phyloP scores from a whole-genome alignment of 2,888 invertebrate species.

The Zygogramma bicolorata region DNA sequence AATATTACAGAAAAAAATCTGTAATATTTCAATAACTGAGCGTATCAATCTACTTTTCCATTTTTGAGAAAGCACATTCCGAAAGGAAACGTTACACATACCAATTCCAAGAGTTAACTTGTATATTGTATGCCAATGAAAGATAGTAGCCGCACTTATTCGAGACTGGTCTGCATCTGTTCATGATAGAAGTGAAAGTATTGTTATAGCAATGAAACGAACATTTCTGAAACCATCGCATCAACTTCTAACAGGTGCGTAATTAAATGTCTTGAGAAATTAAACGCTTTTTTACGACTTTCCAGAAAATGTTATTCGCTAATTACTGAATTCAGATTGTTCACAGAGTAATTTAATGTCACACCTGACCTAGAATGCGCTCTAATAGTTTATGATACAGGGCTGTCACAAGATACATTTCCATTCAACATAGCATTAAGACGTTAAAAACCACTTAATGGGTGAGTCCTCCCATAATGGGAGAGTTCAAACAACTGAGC shows the following conservation, averaged over 20 bases:
- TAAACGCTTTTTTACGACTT: background rate
- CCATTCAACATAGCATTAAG: background rate
- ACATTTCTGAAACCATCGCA: background rate
- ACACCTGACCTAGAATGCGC: background rate
- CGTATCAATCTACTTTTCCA: too few species aligned
- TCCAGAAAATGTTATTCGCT: background rate
- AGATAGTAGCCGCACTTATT: too few species aligned
- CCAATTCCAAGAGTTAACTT: too few species aligned
- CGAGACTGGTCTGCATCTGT: too few species aligned
- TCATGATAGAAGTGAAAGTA: background rate
- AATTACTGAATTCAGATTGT: background rate
- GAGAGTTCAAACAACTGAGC: background rate
- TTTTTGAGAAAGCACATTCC: too few species aligned
- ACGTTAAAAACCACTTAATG: background rate
- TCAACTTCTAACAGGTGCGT: background rate
- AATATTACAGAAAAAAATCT: too few species aligned
- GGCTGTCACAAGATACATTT: background rate
- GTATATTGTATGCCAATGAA: too few species aligned
- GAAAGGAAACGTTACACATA: too few species aligned
- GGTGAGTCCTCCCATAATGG: background rate
- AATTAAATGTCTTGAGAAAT: background rate
- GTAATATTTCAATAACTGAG: too few species aligned
- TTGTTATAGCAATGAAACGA: background rate
- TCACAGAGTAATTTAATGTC: background rate
- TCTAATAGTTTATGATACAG: background rate